Percentiles rank a stretch among this genome's conserved stretches.
Evolutionary conservation across 2,113 vertebrate genomes (phyloP).

Genomic region (Muntiacus reevesi): DNA sequence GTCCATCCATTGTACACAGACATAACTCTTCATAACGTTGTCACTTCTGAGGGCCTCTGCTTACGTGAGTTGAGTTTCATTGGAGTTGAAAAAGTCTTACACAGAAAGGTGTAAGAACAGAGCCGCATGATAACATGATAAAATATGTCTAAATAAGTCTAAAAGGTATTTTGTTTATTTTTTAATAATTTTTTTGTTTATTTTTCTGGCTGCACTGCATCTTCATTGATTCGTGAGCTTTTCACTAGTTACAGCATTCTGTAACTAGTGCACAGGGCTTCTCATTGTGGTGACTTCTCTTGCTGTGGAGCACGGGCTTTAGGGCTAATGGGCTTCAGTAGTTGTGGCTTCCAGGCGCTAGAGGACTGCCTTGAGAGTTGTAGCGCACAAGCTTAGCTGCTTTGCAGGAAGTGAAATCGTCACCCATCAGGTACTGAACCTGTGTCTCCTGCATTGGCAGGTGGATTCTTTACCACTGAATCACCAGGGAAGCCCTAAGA

Average conservation of each 20-base stretch:
- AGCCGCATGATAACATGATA: neutral
- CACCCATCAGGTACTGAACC: neutral
- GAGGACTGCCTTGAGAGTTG: neutral
- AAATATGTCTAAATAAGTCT: neutral
- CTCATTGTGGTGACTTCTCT: neutral
- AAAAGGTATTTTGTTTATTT: neutral
- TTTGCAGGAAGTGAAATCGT: neutral
- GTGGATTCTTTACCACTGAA: neutral
- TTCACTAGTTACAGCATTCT: neutral
- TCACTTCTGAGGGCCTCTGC: neutral
- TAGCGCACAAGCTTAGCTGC: neutral
- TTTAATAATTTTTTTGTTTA: neutral
- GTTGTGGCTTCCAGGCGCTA: neutral
- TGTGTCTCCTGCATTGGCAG: neutral
- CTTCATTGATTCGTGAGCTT: neutral
- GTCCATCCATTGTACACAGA: accelerated
- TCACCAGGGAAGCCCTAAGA: neutral
- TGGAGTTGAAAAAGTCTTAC: neutral
- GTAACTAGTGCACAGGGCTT: neutral
- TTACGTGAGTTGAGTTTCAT: neutral
- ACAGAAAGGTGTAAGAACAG: neutral
- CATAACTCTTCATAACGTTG: neutral
- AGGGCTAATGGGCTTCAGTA: neutral
- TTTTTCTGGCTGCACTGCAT: neutral
- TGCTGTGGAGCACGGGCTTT: neutral